Conservation (phyloP, 1,140 invertebrate genomes). For the fruit fly (Drosophila melanogaster) region Release_6_plus_ISO1_MT NT_037436.4:12399501-12400000, state of each 20-base stretch:
- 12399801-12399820: conserved; percentile 84
- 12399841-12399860: conserved; percentile 86
- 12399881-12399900: conserved; percentile 86
- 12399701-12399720: conserved; percentile 85
- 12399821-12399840: conserved; percentile 86
- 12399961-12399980: conserved; percentile 72
- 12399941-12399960: not conserved
- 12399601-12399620: conserved; percentile 60
- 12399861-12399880: conserved; percentile 75
- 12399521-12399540: conserved; percentile 7
- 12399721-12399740: conserved; percentile 85
- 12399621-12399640: conserved; percentile 85
- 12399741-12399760: conserved; percentile 84
- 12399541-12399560: conserved; percentile 42
- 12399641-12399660: conserved; percentile 87
- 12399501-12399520: not conserved
- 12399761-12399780: conserved; percentile 82
- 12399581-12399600: conserved; percentile 10
- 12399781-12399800: conserved; percentile 86
- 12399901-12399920: conserved; percentile 86
- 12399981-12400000: conserved; percentile 86
- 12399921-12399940: not conserved
- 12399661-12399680: conserved; percentile 87
- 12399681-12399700: conserved; percentile 86
- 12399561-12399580: conserved; percentile 18